Evolutionary conservation across 2,113 vertebrate genomes (phyloP).

Genomic region (Diadophis punctatus): DNA sequence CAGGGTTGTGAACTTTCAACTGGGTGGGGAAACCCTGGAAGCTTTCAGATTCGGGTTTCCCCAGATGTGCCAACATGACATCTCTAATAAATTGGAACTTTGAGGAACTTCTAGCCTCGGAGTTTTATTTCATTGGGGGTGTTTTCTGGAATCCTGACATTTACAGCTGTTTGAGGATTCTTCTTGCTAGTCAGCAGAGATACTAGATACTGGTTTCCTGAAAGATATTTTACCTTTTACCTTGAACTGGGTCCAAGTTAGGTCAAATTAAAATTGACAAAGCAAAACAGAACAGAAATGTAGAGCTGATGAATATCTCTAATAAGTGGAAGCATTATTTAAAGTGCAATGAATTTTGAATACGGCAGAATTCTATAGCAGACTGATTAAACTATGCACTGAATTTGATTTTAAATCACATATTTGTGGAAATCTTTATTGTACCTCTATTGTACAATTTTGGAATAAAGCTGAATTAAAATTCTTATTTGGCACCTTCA

Average conservation of each 20-base stretch:
- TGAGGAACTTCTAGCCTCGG: too few relatives aligned
- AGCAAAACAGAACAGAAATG: neutral
- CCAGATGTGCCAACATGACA: too few relatives aligned
- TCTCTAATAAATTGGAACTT: too few relatives aligned
- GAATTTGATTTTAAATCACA: neutral
- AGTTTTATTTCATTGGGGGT: too few relatives aligned
- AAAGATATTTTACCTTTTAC: neutral
- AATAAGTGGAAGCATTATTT: neutral
- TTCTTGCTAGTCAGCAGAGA: neutral
- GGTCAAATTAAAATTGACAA: neutral
- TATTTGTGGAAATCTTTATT: neutral
- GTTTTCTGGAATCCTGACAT: too few relatives aligned
- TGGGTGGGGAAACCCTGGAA: too few relatives aligned
- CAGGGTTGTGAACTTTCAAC: too few relatives aligned
- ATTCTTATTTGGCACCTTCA: neutral
- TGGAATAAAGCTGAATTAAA: neutral
- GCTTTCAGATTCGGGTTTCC: too few relatives aligned
- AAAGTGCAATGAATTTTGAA: neutral
- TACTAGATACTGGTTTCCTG: neutral
- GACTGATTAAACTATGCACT: neutral
- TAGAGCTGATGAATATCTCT: neutral
- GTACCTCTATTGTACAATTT: neutral
- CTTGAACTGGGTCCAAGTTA: neutral
- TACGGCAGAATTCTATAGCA: neutral
- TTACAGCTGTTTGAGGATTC: neutral